Base-by-base conservation (phyloP, 2,113 vertebrate genomes). In the Porphyrio hochstetteri region DNA sequence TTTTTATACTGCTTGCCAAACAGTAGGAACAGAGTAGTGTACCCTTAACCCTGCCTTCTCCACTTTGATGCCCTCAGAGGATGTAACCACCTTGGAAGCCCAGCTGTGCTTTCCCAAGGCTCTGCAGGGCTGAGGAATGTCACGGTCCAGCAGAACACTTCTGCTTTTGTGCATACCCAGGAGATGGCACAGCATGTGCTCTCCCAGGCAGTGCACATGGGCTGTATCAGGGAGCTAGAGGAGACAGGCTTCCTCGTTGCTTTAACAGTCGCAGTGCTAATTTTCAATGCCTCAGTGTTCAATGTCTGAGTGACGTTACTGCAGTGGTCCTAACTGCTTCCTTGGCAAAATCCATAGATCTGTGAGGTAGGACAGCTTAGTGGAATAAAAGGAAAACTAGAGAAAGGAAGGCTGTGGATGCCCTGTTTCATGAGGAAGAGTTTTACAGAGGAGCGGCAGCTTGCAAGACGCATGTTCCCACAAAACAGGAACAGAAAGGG, bases 121-220 rank as follows among this genome's bases (percentile, higher is more conserved):
- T 35, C 28, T 5, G 1, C 9, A 29, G 31, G 61, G 36, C 36
- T 33, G 29, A 40, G 23, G n/a, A 38, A 18, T 19, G 27, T 33
- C 3, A 0, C 11, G 7, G 31, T 55, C 52, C 63, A 40, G 15
- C 42, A 75, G 31, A 60, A 48, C 42, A 53, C n/a, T 31, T 64
- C 53, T 0, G 0, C 27, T 59, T 64, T 17, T 53, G 19, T 25
- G 23, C 40, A 44, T 11, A 29, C 38, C n/a, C 13, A 12, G 52
- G 50, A 50, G 31, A 88, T 60, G 59, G 42, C 38, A 52, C 2
- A 2, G n/a, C 24, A 63, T 3, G 1, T 36, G 38, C 67, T 0
- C 1, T 13, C 44, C 77, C 24, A 31, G 0, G 0, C 65, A 25
- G 12, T 7, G 15, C 31, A 53, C 42, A 5, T 1, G 5, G 1